Evolutionary conservation across 2,797 vertebrate genomes (phyloP).

Genomic region (Eurystomus glaucurus): DNA sequence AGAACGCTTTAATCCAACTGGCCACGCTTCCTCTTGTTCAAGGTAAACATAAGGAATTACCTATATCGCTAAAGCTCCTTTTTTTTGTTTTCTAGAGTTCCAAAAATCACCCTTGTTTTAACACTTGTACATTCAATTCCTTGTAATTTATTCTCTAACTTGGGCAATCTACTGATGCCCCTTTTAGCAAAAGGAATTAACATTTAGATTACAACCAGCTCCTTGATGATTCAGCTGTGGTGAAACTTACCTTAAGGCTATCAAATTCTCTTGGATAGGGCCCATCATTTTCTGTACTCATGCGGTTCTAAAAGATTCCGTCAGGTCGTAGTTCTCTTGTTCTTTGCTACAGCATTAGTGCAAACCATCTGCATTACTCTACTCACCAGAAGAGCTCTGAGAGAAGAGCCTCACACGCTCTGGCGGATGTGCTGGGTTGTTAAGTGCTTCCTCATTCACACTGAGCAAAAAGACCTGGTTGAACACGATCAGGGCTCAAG

Average conservation of each 20-base stretch:
- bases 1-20: background rate
- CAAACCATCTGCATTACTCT: background rate
- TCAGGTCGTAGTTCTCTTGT: background rate
- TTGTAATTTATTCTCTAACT: background rate
- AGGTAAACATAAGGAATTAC: background rate
- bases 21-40: background rate
- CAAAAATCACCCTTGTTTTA: background rate
- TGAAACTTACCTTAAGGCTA: background rate
- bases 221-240: background rate
- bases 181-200: background rate
- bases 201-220: background rate
- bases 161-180: background rate
- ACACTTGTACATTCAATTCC: background rate
- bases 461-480: background rate
- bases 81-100: background rate
- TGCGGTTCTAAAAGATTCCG: accelerated
- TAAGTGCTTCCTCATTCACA: background rate
- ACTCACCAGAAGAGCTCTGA: background rate
- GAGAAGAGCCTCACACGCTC: background rate
- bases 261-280: background rate
- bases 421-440: accelerated
- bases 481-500: background rate
- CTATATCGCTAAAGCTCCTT: background rate
- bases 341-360: background rate
- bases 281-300: background rate